Conservation (phyloP, 2,113 vertebrate genomes). For the Myrmecophaga tridactyla region DNA sequence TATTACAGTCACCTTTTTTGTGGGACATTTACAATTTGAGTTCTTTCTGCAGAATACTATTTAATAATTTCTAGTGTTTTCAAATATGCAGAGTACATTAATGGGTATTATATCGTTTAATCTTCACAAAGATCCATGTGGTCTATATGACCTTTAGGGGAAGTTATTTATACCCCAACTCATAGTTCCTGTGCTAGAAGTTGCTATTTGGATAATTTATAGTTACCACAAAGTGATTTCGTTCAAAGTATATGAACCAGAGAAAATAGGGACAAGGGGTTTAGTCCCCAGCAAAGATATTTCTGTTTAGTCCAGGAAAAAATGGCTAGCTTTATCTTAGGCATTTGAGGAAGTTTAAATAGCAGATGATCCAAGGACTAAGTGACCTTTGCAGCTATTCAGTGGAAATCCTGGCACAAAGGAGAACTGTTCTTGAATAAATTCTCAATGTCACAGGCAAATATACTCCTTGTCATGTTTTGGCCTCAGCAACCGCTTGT, state of each 20-base stretch:
- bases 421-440: slow-evolving; percentile 61
- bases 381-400: slow-evolving; percentile 56
- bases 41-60: background rate
- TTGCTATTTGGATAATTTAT: background rate
- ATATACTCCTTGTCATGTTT: slow-evolving; percentile 48
- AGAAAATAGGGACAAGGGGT: background rate
- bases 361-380: slow-evolving; percentile 70
- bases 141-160: background rate
- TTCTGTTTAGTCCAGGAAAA: background rate
- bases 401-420: slow-evolving; percentile 52
- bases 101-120: background rate
- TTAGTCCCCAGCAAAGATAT: background rate
- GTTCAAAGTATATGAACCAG: background rate
- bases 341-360: background rate
- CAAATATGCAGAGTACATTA: background rate
- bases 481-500: slow-evolving; percentile 61
- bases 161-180: background rate
- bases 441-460: slow-evolving; percentile 57
- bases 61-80: slow-evolving; percentile 10
- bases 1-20: background rate
- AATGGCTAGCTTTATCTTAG: slow-evolving; percentile 36
- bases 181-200: background rate
- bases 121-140: background rate
- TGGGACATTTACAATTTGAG: background rate
- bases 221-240: background rate